Conservation (phyloP, 2,797 vertebrate genomes). For the Sebastes flavidus region DNA sequence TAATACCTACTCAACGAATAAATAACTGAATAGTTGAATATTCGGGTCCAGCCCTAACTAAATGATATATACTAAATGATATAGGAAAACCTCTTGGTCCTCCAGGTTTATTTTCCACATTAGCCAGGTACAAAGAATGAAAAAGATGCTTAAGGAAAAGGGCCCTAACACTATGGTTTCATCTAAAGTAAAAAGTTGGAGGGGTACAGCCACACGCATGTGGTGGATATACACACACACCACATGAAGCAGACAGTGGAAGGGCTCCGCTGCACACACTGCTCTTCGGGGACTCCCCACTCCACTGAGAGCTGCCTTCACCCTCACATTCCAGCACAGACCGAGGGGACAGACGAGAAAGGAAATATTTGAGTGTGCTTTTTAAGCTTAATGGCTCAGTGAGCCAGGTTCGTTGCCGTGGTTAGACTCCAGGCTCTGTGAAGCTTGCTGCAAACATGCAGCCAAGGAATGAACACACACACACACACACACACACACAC, state of each 20-base stretch:
- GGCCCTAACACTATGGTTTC: not conserved
- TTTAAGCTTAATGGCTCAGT: conserved; percentile 56
- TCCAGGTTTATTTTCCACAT: not conserved
- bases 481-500: not conserved
- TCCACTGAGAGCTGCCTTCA: conserved; percentile 52
- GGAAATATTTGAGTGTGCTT: conserved; percentile 36
- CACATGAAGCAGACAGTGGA: conserved; percentile 31
- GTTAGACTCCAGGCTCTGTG: conserved; percentile 23
- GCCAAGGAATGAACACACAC: conserved; percentile 8
- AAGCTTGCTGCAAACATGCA: conserved; percentile 41
- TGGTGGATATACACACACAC: not conserved
- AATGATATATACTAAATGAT: too few relatives aligned
- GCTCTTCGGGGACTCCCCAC: conserved; percentile 36
- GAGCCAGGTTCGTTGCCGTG: conserved; percentile 51
- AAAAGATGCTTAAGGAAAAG: not conserved
- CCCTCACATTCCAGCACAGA: conserved; percentile 36
- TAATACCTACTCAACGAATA: too few relatives aligned
- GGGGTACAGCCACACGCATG: not conserved
- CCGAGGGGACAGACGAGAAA: conserved; percentile 18
- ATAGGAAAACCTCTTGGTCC: not conserved
- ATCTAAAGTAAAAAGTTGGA: not conserved
- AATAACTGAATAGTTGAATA: too few relatives aligned
- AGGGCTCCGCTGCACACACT: conserved; percentile 40
- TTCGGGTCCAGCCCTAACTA: too few relatives aligned
- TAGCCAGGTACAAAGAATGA: not conserved